Percentiles rank a stretch among this genome's conserved stretches.
Evolutionary conservation across 1,140 invertebrate genomes (phyloP).

Genomic region (Pentalonia nigronervosa): DNA sequence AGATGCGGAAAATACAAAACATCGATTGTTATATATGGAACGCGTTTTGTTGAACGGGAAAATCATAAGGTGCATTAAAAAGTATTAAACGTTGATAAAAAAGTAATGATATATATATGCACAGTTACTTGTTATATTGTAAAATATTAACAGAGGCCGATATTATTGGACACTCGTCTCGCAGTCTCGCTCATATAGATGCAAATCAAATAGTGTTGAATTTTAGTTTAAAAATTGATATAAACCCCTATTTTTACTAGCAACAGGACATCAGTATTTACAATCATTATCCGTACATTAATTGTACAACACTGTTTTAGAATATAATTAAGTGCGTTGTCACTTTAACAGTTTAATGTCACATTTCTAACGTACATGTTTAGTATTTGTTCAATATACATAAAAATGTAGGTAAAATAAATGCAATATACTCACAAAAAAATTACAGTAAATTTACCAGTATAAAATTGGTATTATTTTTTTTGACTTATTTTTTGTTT

Average conservation of each 20-base stretch:
- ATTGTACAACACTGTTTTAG: not conserved
- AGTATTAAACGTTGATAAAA: not conserved
- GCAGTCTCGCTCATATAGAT: not conserved
- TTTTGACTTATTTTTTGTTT: not conserved
- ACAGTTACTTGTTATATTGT: not conserved
- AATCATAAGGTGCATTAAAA: not conserved
- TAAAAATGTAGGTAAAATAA: too few species aligned
- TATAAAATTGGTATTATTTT: not conserved
- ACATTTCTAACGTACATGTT: not conserved
- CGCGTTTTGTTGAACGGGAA: not conserved
- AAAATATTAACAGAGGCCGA: not conserved
- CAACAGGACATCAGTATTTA: not conserved
- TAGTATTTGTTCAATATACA: too few species aligned
- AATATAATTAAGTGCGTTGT: not conserved
- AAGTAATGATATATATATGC: not conserved
- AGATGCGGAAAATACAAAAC: not conserved
- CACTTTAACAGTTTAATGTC: not conserved
- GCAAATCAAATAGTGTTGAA: not conserved
- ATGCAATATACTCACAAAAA: not conserved
- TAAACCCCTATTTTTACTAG: not conserved
- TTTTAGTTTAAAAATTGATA: not conserved
- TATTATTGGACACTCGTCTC: not conserved
- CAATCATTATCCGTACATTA: not conserved
- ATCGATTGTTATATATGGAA: slow-evolving; percentile 24
- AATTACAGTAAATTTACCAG: not conserved